Evolutionary conservation across 1,140 invertebrate species (phyloP).

Genomic region (Acromyrmex charruanus): DNA sequence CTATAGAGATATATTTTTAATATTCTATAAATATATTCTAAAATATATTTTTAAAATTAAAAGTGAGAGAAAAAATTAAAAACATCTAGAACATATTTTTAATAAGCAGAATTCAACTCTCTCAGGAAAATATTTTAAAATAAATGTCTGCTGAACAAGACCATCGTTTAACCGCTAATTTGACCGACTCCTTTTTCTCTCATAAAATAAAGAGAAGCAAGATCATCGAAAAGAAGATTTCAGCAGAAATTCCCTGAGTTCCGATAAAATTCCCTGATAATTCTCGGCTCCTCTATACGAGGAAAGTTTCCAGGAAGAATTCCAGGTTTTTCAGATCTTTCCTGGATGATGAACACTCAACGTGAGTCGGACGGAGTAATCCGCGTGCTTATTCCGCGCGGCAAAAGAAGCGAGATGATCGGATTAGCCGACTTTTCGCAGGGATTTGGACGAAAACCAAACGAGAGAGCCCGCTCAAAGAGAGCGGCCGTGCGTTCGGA

Average conservation of each 20-base stretch:
- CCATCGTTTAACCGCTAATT: neutral
- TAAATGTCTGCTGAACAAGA: neutral
- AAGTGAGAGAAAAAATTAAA: neutral
- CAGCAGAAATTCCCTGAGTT: slow-evolving; percentile 14
- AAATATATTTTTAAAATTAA: too few species aligned
- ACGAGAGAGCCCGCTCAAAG: slow-evolving; percentile 66
- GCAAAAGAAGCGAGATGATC: slow-evolving; percentile 53
- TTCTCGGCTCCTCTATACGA: neutral
- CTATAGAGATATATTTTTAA: too few species aligned
- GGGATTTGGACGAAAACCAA: slow-evolving; percentile 66
- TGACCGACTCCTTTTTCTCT: neutral
- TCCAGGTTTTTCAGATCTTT: neutral
- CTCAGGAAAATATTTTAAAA: neutral
- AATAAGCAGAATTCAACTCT: neutral
- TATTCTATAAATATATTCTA: too few species aligned
- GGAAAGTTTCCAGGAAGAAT: neutral
- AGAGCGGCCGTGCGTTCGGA: slow-evolving; percentile 61
- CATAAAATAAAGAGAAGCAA: neutral
- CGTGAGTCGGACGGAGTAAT: slow-evolving; percentile 7
- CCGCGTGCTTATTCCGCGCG: slow-evolving; percentile 39
- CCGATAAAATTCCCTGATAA: slow-evolving; percentile 19
- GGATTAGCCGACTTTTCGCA: slow-evolving; percentile 62
- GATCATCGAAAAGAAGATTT: neutral
- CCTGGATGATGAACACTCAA: neutral
- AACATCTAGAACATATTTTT: neutral